These are phyloP conservation scores for Dendropsophus ebraccatus DNA, from an alignment of 2,113 vertebrate genomes.

Conservation along the genomic window DNA sequence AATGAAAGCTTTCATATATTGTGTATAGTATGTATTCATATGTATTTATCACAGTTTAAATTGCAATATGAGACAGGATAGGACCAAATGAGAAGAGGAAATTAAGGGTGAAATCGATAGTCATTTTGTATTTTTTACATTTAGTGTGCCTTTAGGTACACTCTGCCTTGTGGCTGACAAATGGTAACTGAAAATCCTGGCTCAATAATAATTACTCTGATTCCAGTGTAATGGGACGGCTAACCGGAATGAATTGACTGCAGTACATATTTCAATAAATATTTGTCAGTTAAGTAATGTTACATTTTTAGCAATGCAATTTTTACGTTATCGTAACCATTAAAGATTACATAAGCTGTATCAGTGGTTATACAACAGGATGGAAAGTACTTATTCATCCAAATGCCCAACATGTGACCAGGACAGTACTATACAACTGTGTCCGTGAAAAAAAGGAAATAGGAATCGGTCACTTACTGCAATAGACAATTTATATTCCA, in stretches of 20 bases:
- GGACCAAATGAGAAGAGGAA: too few relatives aligned
- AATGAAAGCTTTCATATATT: too few relatives aligned
- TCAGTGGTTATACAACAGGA: background rate
- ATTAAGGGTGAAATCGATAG: too few relatives aligned
- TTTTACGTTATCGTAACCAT: background rate
- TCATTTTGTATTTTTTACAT: background rate
- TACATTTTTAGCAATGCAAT: background rate
- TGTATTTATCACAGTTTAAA: too few relatives aligned
- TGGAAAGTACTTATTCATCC: background rate
- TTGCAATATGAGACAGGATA: too few relatives aligned
- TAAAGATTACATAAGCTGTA: background rate
- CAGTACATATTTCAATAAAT: constrained; percentile 3
- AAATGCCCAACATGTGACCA: background rate
- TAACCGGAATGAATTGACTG: constrained; percentile 9
- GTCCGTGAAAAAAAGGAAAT: background rate
- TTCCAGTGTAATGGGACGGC: background rate
- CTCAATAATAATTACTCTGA: constrained; percentile 18
- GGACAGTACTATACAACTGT: background rate
- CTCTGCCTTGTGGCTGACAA: background rate
- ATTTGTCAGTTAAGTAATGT: background rate
- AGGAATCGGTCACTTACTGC: too few relatives aligned
- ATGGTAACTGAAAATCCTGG: background rate
- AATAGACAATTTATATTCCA: too few relatives aligned
- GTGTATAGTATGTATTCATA: too few relatives aligned
- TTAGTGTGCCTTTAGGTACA: background rate